A percentile compares a stretch with the other conserved stretches of the same genome.
phyloP scores from a whole-genome alignment of 2,113 vertebrate species.

The Callipepla californica region DNA sequence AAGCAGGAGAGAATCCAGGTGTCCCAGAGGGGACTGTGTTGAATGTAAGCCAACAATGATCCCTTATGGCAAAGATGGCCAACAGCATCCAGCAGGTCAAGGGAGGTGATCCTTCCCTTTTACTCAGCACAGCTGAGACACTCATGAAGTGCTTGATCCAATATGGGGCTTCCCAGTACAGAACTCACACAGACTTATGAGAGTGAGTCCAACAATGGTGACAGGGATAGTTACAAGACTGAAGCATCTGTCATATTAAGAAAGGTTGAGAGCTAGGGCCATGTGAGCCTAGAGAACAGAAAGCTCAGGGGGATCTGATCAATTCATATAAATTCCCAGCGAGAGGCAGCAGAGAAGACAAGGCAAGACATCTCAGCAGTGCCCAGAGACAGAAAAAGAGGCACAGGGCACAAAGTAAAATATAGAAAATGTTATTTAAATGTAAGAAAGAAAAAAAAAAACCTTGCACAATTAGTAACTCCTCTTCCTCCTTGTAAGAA shows the following conservation, averaged over 20 bases:
- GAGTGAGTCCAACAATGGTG: background rate
- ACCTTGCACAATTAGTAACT: background rate
- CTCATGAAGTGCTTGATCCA: background rate
- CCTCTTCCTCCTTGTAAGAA: background rate
- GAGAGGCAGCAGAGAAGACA: background rate
- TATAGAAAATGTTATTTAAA: background rate
- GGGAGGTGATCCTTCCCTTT: background rate
- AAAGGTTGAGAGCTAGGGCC: background rate
- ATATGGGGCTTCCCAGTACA: too few species aligned
- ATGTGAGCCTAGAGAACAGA: background rate
- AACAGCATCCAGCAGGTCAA: background rate
- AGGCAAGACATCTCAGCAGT: background rate
- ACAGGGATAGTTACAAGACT: background rate
- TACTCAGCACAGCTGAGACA: background rate
- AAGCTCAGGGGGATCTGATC: background rate
- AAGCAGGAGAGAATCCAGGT: background rate
- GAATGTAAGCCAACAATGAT: background rate
- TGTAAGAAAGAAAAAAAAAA: rapidly evolving
- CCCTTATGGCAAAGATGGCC: background rate
- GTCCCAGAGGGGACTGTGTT: background rate
- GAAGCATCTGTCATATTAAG: background rate
- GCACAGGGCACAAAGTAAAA: background rate
- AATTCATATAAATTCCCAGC: background rate
- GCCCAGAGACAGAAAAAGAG: background rate
- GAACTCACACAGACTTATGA: too few species aligned